Base-by-base conservation (phyloP, 2,888 invertebrate genomes). In the Galerucella pusilla region DNA sequence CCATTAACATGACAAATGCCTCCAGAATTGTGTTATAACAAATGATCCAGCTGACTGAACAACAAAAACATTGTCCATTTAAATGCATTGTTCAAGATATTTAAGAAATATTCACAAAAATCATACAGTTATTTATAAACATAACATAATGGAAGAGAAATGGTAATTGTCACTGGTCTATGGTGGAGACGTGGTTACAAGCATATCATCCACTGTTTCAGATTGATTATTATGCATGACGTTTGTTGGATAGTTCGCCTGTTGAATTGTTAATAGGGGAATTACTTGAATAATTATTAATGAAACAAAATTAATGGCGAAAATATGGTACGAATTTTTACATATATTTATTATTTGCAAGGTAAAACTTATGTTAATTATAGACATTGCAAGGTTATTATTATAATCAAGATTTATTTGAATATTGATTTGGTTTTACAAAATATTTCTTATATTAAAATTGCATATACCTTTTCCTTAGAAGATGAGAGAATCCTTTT, bases 121-220 rank as follows among this genome's bases (percentile, higher is more conserved):
- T 35, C 0, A 42, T 42, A 42, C 35, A 9, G 35, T 1, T 42
- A 7, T 42, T 42, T 42, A 42, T 42, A 42, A 42, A 42, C 35
- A 7, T 42, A 42, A 42, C 35, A 7, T 6, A 42, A 9, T 42
- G 7, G 35, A 49, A 1, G 5, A 49, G 14, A 49, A 57, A 57
- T 57, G 20, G 10, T 20, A 20, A 20, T 57, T 57, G 57, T 57
- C 28, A 35, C 61, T 61, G 61, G 61, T 35, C 35, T 61, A 35
- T 35, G 4, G 6, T 52, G 77, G 61, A 69, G 59, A 77, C 80
- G 78, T 80, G 80, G 71, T 76, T 75, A 54, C 71, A 74, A 73
- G 60, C 80, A 79, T 69, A 79, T 67, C 71, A 64, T 71, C 64
- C 64, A 64, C 20, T 64, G 64, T 46, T 64, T 64, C 66, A 35